phyloP scores from a whole-genome alignment of 2,113 vertebrate genomes.

The Brachyistius frenatus region DNA sequence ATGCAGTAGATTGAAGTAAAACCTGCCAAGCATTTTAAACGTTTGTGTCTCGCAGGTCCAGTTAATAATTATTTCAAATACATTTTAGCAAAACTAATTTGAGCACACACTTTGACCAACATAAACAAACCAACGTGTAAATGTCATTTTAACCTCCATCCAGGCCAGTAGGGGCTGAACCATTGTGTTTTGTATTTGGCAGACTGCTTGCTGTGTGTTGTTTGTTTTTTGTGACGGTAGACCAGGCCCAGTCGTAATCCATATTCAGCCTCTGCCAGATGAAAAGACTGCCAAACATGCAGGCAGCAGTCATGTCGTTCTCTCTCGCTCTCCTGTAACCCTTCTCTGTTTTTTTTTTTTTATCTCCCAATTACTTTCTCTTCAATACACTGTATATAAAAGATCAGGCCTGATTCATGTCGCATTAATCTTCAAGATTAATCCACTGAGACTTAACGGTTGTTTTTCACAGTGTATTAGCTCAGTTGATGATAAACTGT shows the following conservation, averaged over 20 bases:
- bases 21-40: neutral
- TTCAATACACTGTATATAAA: slow-evolving; percentile 11
- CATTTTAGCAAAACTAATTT: neutral
- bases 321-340: neutral
- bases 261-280: slow-evolving; percentile 56
- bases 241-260: slow-evolving; percentile 50
- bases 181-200: slow-evolving; percentile 30
- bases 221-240: slow-evolving; percentile 34
- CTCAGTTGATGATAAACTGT: slow-evolving; percentile 24
- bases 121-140: slow-evolving; percentile 1
- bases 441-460: slow-evolving; percentile 44
- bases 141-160: slow-evolving; percentile 36
- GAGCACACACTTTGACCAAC: neutral
- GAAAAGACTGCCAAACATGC: slow-evolving; percentile 57
- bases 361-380: slow-evolving; percentile 13
- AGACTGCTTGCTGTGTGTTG: slow-evolving; percentile 31
- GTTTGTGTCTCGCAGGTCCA: neutral
- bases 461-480: slow-evolving; percentile 53
- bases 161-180: slow-evolving; percentile 26
- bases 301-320: neutral
- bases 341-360: slow-evolving; percentile 22
- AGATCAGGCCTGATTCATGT: slow-evolving; percentile 51
- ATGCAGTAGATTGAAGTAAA: slow-evolving; percentile 14
- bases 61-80: no score
- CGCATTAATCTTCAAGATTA: slow-evolving; percentile 56